Evolutionary conservation across 2,113 vertebrate species (phyloP), one percentile per base, ranked within the genome.

Genomic region (Rhadina sibilatrix): DNA sequence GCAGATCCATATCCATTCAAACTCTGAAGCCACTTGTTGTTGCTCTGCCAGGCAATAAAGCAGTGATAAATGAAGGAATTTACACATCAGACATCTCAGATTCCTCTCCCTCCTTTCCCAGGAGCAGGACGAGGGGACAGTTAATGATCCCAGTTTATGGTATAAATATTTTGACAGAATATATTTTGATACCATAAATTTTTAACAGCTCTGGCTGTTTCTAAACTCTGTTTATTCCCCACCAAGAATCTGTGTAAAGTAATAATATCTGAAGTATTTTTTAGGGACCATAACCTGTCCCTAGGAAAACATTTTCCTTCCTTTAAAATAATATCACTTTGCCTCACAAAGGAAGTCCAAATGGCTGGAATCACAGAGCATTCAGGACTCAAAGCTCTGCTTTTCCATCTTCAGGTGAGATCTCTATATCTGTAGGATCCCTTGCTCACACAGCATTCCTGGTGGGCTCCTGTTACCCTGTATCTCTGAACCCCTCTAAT

Each of bases 91-190:
- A 33, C 87, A 53, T 38, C 93, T 91, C 84, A 4, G 81, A 54
- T 93, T 95, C 84, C 84, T 85, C 91, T 94, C 69, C 50, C 74
- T 87, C 65, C 91, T 76, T 87, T 95, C 91, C 89, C 94, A 76
- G n/a, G 81, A 94, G 89, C 83, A 65, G 77, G 31, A 59, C 1
- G 65, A 95, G 74, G 65, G 81, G 95, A 96, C 93, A 92, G 74
- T 89, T 89, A 95, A 93, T 1, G 81, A 78, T 15, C 53, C 56
- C 9, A 12, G 81, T 61, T 95, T 76, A 92, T 68, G 80, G 60
- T 14, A 81, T 75, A 96, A 94, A 95, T 94, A 94, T 96, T 96
- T 95, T 31, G 89, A 95, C 69, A 93, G 95, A 85, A 91, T 91
- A 79, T 93, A 87, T 96, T 96, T 95, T 95, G 94, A 84, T 79